These are phyloP conservation scores for Drosophila prolongata DNA, from an alignment of 2,888 invertebrate species.

Conservation along the genomic window DNA sequence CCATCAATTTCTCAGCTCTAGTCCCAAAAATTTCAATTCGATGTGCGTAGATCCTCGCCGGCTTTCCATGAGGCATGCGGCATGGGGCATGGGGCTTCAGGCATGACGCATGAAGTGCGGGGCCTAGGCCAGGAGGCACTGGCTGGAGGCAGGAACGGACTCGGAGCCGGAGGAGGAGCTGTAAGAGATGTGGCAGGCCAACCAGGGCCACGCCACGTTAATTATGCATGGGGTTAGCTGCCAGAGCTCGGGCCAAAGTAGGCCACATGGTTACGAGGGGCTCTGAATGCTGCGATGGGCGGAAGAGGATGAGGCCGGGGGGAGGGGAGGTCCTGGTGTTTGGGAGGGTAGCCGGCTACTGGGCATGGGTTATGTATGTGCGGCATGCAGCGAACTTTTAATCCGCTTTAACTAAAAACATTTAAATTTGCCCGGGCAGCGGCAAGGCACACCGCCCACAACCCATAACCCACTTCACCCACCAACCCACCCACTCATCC, in stretches of 20 bases:
- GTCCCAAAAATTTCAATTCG: slow-evolving; percentile 70
- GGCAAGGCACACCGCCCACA: slow-evolving; percentile 36
- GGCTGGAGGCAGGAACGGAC: slow-evolving; percentile 20
- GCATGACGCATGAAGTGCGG: neutral
- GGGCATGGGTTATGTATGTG: slow-evolving; percentile 77
- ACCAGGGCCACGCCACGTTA: slow-evolving; percentile 62
- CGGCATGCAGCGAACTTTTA: slow-evolving; percentile 81
- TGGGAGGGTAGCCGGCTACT: slow-evolving; percentile 26
- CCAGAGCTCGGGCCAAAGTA: slow-evolving; percentile 69
- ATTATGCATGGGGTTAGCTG: slow-evolving; percentile 68
- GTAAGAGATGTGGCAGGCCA: slow-evolving; percentile 57
- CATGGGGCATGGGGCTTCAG: neutral
- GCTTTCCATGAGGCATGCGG: slow-evolving; percentile 21
- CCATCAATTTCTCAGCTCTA: slow-evolving; percentile 39
- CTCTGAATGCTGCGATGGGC: slow-evolving; percentile 36
- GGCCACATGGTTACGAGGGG: slow-evolving; percentile 69
- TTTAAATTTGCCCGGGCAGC: slow-evolving; percentile 69
- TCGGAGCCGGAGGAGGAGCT: slow-evolving; percentile 14
- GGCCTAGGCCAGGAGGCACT: neutral
- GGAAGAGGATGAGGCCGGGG: neutral
- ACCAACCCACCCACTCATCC: slow-evolving; percentile 39
- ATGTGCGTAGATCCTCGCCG: slow-evolving; percentile 59
- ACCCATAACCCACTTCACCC: slow-evolving; percentile 16
- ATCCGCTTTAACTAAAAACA: slow-evolving; percentile 81
- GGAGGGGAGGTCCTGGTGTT: neutral